Conservation (phyloP, 2,888 invertebrate species). For the Rhimphoctona megacephalus region DNA sequence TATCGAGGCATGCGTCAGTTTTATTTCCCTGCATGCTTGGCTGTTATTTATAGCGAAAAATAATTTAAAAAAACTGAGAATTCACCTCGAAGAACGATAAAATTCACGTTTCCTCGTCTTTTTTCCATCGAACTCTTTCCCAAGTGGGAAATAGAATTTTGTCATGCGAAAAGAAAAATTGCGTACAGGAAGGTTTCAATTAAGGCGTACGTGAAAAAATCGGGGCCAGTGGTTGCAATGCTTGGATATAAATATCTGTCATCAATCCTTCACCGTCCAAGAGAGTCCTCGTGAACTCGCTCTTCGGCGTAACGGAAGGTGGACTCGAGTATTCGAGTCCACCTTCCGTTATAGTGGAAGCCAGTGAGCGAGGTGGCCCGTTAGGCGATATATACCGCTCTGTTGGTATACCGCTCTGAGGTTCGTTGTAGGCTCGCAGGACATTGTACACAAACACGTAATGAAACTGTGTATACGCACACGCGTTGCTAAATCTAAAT, state of each 20-base stretch:
- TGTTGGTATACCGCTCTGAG: conserved; percentile 19
- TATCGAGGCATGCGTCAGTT: too few species aligned
- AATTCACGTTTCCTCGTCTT: not conserved
- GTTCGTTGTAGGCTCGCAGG: conserved; percentile 26
- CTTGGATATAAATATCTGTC: conserved; percentile 16
- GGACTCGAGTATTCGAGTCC: conserved; percentile 55
- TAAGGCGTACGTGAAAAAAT: not conserved
- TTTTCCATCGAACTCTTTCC: not conserved
- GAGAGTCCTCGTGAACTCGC: conserved; percentile 23
- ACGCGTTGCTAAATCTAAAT: not conserved
- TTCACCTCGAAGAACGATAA: not conserved
- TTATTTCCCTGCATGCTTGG: too few species aligned
- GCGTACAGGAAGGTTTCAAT: not conserved
- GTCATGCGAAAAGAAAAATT: not conserved
- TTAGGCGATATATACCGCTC: conserved; percentile 53
- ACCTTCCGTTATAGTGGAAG: conserved; percentile 63
- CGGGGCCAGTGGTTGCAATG: conserved; percentile 15
- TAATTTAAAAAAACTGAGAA: not conserved
- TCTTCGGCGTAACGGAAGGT: conserved; percentile 31
- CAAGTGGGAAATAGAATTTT: not conserved
- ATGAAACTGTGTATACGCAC: not conserved
- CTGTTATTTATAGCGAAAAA: not conserved
- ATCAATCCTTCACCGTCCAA: not conserved
- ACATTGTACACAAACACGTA: not conserved
- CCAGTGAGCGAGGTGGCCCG: conserved; percentile 50